phyloP scores from a whole-genome alignment of 92 coral and sea anemone genomes.

The Pocillopora grandis region DNA sequence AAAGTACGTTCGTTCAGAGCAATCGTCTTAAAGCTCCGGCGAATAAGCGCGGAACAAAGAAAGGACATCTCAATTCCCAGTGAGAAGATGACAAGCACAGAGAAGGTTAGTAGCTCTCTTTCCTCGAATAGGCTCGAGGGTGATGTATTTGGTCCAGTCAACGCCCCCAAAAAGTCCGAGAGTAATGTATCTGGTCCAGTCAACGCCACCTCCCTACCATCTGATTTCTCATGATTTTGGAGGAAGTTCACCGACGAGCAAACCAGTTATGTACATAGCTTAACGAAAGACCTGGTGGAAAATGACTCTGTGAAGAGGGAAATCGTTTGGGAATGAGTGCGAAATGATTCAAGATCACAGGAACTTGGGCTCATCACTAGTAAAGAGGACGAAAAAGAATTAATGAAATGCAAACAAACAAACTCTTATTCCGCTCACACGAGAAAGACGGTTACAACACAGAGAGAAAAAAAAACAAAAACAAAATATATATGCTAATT shows the following conservation, averaged over 20 bases:
- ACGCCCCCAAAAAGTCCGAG: not conserved
- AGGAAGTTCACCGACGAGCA: conserved; percentile 8
- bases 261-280: not conserved
- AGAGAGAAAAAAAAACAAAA: too few relatives aligned
- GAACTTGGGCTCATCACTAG: not conserved
- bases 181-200: too few relatives aligned
- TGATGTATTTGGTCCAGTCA: not conserved
- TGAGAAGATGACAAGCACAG: conserved; percentile 16
- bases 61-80: conserved; percentile 1
- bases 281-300: not conserved
- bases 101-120: not conserved
- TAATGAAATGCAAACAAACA: not conserved
- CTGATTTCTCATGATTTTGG: not conserved
- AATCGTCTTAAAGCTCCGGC: conserved; percentile 9
- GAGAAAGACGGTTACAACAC: too few relatives aligned
- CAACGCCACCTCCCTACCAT: not conserved
- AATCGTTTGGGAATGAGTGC: not conserved
- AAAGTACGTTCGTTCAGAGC: conserved; percentile 46
- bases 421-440: too few relatives aligned
- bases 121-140: not conserved
- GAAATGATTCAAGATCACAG: not conserved
- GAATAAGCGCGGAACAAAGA: conserved; percentile 4
- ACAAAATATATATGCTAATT: too few relatives aligned
- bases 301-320: conserved; percentile 8
- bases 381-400: not conserved